Evolutionary conservation across 2,797 vertebrate species (phyloP), one percentile per base, ranked within the genome.

Genomic region (Lindbergichthys nudifrons): DNA sequence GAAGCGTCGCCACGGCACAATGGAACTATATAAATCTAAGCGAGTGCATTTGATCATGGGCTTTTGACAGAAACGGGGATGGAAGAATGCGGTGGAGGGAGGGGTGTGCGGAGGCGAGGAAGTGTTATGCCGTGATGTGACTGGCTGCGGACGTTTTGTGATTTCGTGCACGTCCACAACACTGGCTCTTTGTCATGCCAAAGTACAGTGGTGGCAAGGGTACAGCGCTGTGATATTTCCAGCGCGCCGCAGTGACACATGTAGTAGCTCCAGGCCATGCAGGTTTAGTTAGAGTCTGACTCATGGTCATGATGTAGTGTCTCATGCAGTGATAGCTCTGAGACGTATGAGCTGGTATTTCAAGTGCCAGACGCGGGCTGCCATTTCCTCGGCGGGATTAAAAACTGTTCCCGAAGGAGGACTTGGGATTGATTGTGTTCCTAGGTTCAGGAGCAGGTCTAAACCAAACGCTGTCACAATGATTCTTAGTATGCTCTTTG

Each of bases 251-350:
- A 0, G 82, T 91, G 91, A 93, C 88, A 92, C 90, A 92, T 90
- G 90, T 85, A 86, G 80, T 83, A 74, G 82, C 92, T 91, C 47
- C 80, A 58, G 92, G 92, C 89, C 87, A 90, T 84, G 89, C 88
- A 86, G 89, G 89, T 92, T 92, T 91, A 90, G 91, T 92, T 93
- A 83, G 90, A 92, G 86, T 76, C 91, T 92, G 91, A 92, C 88
- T 93, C 89, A 90, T 92, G 88, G 84, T 78, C 82, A 80, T 93
- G 92, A 93, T 93, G 90, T 89, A 92, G 89, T 87, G 91, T 90
- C 83, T 92, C 80, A 85, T 80, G 75, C 81, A 73, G 78, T 82
- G 91, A 91, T 89, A 91, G 91, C 89, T 92, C 77, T 79, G 78
- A 92, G 91, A 92, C 88, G 77, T 90, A 89, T 81, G 91, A 88